phyloP scores from a whole-genome alignment of 2,888 invertebrate species.

The Spodoptera picta region DNA sequence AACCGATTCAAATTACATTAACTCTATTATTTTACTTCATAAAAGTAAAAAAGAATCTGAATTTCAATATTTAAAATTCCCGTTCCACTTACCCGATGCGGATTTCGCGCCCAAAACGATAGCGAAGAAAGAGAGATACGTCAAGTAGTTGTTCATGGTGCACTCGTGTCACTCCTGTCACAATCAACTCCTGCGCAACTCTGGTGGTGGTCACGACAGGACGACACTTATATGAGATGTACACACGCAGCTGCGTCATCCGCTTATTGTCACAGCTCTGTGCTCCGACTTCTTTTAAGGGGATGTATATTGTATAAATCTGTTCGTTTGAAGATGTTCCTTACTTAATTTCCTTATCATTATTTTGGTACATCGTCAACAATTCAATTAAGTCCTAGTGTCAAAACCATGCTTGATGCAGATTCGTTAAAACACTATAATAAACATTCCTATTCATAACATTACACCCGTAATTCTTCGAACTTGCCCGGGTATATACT shows the following conservation, averaged over 20 bases:
- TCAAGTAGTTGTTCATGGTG: slow-evolving; percentile 60
- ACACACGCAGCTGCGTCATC: slow-evolving; percentile 34
- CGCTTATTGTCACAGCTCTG: slow-evolving; percentile 36
- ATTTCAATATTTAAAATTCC: neutral
- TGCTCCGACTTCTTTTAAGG: slow-evolving; percentile 33
- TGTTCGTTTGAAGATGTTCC: neutral
- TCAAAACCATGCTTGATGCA: no score
- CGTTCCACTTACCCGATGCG: slow-evolving; percentile 67
- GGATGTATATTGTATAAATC: neutral
- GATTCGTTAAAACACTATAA: no score
- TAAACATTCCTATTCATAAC: no score
- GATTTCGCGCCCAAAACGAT: slow-evolving; percentile 65
- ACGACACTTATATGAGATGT: slow-evolving; percentile 49
- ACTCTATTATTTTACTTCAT: no score
- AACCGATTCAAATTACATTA: no score
- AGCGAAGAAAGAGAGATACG: slow-evolving; percentile 68
- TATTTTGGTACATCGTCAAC: no score
- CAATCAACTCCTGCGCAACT: slow-evolving; percentile 27
- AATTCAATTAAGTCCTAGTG: no score
- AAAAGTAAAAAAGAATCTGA: neutral
- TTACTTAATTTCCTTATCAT: no score
- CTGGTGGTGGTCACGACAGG: slow-evolving; percentile 10
- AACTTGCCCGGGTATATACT: no score
- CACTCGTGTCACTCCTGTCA: slow-evolving; percentile 20
- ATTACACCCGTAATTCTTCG: no score